phyloP scores from a whole-genome alignment of 2,113 vertebrate genomes.

The Probosciger aterrimus region DNA sequence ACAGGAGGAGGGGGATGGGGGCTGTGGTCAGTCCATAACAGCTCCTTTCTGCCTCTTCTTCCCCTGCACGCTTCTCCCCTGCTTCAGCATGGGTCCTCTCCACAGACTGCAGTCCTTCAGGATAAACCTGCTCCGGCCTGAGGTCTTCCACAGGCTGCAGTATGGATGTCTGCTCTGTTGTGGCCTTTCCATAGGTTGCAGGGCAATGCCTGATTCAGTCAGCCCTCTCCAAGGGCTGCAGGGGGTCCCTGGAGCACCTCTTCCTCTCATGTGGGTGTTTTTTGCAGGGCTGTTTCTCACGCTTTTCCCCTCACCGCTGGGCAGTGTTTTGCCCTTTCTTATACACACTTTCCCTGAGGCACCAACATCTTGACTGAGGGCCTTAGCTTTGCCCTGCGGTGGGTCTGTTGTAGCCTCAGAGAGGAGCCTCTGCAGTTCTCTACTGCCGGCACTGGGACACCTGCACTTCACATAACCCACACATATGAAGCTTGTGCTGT shows the following conservation, averaged over 20 bases:
- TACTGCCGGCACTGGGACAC: fast-evolving
- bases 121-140: not conserved
- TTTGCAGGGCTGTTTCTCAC: not conserved
- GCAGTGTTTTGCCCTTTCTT: not conserved
- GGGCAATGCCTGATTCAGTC: not conserved
- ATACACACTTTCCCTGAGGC: fast-evolving
- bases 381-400: not conserved
- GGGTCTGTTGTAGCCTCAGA: not conserved
- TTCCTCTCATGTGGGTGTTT: not conserved
- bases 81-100: fast-evolving
- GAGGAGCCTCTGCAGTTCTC: not conserved
- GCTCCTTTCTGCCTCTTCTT: not conserved
- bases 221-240: not conserved
- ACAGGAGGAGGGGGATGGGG: not conserved
- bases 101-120: not conserved
- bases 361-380: not conserved
- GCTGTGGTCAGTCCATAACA: not conserved
- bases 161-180: not conserved
- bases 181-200: not conserved
- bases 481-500: not conserved
- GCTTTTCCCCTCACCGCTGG: not conserved
- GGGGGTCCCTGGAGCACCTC: not conserved
- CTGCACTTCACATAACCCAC: not conserved
- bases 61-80: not conserved
- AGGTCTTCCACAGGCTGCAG: not conserved